Evolutionary conservation across 2,888 invertebrate genomes (phyloP).

Genomic region (Macrophya alboannulata): DNA sequence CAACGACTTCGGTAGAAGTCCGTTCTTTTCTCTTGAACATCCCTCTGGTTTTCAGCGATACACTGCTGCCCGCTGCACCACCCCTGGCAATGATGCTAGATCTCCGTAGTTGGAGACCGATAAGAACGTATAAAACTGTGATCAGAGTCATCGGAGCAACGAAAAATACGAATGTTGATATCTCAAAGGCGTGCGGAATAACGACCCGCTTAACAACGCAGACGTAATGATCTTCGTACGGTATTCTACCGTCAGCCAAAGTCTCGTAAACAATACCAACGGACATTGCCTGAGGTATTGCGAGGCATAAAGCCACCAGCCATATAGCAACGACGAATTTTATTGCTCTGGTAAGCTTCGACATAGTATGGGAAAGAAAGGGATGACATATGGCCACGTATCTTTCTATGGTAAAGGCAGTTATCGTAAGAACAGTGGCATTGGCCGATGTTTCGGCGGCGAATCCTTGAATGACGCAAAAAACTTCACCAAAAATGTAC

Average conservation of each 20-base stretch:
- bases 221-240: slow-evolving; percentile 68
- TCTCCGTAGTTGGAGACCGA: slow-evolving; percentile 78
- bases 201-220: slow-evolving; percentile 77
- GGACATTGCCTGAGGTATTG: slow-evolving; percentile 85
- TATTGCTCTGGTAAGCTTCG: slow-evolving; percentile 90
- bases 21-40: slow-evolving; percentile 59
- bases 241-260: slow-evolving; percentile 37
- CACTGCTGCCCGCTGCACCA: slow-evolving; percentile 74
- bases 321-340: slow-evolving; percentile 90
- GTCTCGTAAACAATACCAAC: slow-evolving; percentile 76
- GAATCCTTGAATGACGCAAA: slow-evolving; percentile 88
- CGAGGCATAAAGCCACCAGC: slow-evolving; percentile 87
- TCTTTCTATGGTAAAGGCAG: slow-evolving; percentile 94
- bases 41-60: slow-evolving; percentile 74
- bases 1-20: slow-evolving; percentile 40
- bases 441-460: slow-evolving; percentile 94
- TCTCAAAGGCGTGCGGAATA: slow-evolving; percentile 81
- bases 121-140: slow-evolving; percentile 82
- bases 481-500: slow-evolving; percentile 89
- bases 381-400: slow-evolving; percentile 93
- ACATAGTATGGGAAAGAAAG: slow-evolving; percentile 87
- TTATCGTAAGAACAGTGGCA: slow-evolving; percentile 93
- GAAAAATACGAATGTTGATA: slow-evolving; percentile 83
- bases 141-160: slow-evolving; percentile 84
- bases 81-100: slow-evolving; percentile 73